A percentile compares a stretch with the other conserved stretches of the same genome.
phyloP scores from a whole-genome alignment of 2,888 invertebrate genomes.

The Erebia epiphron region DNA sequence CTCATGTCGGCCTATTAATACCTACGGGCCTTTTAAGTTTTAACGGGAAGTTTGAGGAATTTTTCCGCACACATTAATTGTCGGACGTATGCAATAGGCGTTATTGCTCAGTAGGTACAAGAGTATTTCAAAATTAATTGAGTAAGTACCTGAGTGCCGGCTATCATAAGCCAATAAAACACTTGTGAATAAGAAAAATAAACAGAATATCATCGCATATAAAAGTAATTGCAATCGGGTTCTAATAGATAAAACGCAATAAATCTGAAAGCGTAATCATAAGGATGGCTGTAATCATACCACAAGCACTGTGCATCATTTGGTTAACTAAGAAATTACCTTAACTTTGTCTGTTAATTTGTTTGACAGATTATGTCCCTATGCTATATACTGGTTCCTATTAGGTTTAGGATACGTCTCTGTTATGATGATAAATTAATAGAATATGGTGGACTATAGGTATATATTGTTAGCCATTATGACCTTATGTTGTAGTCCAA shows the following conservation, averaged over 20 bases:
- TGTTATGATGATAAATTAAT: too few relatives aligned
- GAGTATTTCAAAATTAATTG: constrained; percentile 22
- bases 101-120: background rate
- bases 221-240: constrained; percentile 33
- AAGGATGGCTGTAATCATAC: constrained; percentile 51
- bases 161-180: constrained; percentile 12
- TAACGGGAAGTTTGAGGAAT: too few relatives aligned
- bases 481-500: too few relatives aligned
- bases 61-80: too few relatives aligned
- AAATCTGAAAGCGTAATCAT: constrained; percentile 40
- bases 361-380: too few relatives aligned
- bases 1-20: too few relatives aligned
- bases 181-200: constrained; percentile 30
- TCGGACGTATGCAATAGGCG: background rate
- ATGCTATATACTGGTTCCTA: too few relatives aligned
- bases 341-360: too few relatives aligned
- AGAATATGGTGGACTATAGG: too few relatives aligned
- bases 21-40: too few relatives aligned
- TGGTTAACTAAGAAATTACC: constrained; percentile 44
- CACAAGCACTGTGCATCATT: constrained; percentile 60
- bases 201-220: background rate
- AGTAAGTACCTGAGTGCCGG: background rate
- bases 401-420: too few relatives aligned
- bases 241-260: constrained; percentile 51
- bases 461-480: too few relatives aligned